Evolutionary conservation across 2,113 vertebrate species (phyloP).

Genomic region (Burhinus bistriatus): DNA sequence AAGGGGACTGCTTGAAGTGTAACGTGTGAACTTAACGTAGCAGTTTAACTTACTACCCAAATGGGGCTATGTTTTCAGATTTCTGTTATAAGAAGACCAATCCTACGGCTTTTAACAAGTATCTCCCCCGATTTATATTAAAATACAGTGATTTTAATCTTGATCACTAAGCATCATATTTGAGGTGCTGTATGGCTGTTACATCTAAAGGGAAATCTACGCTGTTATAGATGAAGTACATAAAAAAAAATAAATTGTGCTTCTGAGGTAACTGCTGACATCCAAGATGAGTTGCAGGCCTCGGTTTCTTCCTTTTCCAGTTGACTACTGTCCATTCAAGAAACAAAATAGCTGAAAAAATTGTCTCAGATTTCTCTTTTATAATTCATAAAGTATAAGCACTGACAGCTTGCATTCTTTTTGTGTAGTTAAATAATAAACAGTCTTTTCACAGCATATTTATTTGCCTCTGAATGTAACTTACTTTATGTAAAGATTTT

Average conservation of each 20-base stretch:
- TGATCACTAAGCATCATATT: background rate
- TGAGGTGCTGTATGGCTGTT: background rate
- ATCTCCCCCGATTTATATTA: fast-evolving
- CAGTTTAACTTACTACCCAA: background rate
- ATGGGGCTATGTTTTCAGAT: background rate
- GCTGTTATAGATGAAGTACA: background rate
- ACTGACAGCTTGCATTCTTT: background rate
- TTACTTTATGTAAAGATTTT: background rate
- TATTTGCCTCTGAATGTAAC: background rate
- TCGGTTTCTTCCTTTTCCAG: background rate
- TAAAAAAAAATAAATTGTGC: background rate
- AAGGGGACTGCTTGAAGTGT: background rate
- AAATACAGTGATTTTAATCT: background rate
- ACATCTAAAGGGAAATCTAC: background rate
- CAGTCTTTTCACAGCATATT: background rate
- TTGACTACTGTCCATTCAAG: background rate
- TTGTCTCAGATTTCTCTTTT: background rate
- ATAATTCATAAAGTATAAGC: background rate
- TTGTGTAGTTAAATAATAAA: background rate
- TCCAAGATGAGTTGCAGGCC: background rate
- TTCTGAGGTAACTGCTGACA: background rate
- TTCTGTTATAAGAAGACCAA: fast-evolving
- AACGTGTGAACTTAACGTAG: background rate
- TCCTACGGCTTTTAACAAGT: background rate
- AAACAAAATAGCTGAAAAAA: background rate